Conservation (phyloP, 2,113 vertebrate genomes). For the Orthonyx spaldingii region DNA sequence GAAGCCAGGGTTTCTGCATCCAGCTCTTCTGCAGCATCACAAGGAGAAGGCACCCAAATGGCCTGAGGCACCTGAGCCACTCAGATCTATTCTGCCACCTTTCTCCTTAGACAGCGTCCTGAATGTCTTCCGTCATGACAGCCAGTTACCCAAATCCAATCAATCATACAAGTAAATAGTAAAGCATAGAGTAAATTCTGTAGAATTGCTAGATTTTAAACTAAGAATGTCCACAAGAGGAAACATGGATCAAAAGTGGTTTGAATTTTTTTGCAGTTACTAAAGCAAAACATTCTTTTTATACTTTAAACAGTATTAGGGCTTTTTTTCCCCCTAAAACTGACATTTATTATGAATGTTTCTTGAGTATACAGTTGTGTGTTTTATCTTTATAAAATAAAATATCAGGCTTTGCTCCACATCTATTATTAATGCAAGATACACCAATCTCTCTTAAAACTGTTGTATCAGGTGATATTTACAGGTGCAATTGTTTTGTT, state of each 20-base stretch:
- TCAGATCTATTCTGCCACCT: background rate
- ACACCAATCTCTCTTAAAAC: constrained; percentile 39
- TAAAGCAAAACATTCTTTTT: background rate
- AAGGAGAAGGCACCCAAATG: background rate
- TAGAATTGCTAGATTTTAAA: background rate
- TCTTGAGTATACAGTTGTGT: constrained; percentile 15
- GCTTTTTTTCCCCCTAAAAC: background rate
- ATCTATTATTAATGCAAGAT: constrained; percentile 65
- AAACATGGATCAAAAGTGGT: background rate
- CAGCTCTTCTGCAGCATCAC: background rate
- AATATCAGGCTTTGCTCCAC: constrained; percentile 38
- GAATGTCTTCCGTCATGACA: background rate
- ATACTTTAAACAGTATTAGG: background rate
- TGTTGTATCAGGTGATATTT: constrained; percentile 49
- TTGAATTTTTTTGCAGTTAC: background rate
- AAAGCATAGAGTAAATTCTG: background rate
- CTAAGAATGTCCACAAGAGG: background rate
- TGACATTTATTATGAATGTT: constrained; percentile 33
- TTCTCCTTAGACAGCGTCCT: background rate
- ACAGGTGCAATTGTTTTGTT: constrained; percentile 50
- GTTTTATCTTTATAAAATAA: constrained; percentile 42
- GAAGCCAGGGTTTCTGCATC: background rate
- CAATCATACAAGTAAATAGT: background rate
- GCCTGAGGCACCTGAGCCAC: background rate
- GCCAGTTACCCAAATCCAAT: background rate